A percentile compares a stretch with the other conserved stretches of the same genome.
These are phyloP conservation scores for Rhabdornis inornatus DNA, from an alignment of 2,113 vertebrate genomes.

Conservation along the genomic window DNA sequence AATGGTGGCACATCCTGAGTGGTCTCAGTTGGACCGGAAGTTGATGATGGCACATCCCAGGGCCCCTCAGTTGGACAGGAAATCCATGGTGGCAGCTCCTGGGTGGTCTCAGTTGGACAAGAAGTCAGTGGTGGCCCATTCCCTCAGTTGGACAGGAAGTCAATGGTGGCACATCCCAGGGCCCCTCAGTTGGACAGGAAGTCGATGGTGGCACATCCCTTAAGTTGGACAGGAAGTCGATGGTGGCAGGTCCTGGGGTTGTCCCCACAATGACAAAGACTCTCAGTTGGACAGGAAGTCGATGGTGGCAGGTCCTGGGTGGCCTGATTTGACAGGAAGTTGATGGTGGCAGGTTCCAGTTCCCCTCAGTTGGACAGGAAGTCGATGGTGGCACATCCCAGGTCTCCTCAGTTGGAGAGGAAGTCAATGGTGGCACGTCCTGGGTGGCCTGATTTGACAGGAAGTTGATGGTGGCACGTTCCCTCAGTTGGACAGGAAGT, in stretches of 20 bases:
- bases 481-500: slow-evolving; percentile 81
- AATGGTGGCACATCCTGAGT: accelerated
- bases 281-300: not conserved
- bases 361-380: not conserved
- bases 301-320: accelerated
- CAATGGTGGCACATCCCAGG: no score
- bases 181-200: no score
- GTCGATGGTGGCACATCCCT: accelerated
- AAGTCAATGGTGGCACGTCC: not conserved
- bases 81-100: accelerated
- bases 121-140: not conserved
- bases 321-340: not conserved
- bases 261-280: no score
- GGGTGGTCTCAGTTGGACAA: no score
- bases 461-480: accelerated
- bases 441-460: not conserved
- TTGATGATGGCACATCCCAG: accelerated
- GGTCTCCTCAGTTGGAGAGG: not conserved
- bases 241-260: no score
- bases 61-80: not conserved
- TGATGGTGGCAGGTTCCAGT: not conserved
- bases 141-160: no score
- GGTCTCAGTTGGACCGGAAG: no score
- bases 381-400: accelerated
- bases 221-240: no score